These are phyloP conservation scores for Fregetta grallaria DNA, from an alignment of 2,113 vertebrate genomes.

Conservation along the genomic window DNA sequence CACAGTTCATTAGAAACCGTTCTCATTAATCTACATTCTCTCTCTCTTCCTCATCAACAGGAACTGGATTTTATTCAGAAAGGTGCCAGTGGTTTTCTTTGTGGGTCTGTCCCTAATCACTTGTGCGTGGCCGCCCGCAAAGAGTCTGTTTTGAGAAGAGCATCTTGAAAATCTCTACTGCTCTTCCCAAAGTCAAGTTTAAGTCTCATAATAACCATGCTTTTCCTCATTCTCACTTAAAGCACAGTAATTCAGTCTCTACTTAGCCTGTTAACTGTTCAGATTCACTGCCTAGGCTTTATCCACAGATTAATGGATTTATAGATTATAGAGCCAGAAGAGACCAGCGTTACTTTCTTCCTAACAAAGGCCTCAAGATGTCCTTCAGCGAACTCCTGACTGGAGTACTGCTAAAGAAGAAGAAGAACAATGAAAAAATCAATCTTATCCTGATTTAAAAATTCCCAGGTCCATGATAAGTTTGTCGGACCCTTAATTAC, in stretches of 20 bases:
- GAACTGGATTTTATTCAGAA: background rate
- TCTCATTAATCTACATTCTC: background rate
- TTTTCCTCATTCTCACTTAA: background rate
- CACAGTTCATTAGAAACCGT: background rate
- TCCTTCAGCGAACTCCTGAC: background rate
- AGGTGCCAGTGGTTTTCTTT: background rate
- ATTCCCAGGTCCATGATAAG: background rate
- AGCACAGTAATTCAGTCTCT: background rate
- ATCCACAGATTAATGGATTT: background rate
- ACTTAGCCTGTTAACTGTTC: background rate
- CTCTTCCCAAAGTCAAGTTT: background rate
- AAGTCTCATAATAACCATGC: background rate
- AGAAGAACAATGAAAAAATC: background rate
- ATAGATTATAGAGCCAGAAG: background rate
- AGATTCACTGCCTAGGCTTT: background rate
- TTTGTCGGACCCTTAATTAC: background rate
- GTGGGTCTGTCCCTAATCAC: background rate
- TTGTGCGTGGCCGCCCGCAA: accelerated
- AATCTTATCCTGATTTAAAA: background rate
- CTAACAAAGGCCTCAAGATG: background rate
- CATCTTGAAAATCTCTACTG: background rate
- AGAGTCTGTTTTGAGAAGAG: background rate
- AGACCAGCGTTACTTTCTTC: background rate
- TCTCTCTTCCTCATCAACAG: background rate
- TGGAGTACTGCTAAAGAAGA: background rate